Percentiles rank a stretch among this genome's conserved stretches.
These are phyloP conservation scores for Sebastes matsubarae DNA, from an alignment of 2,797 vertebrate species.

Conservation along the genomic window DNA sequence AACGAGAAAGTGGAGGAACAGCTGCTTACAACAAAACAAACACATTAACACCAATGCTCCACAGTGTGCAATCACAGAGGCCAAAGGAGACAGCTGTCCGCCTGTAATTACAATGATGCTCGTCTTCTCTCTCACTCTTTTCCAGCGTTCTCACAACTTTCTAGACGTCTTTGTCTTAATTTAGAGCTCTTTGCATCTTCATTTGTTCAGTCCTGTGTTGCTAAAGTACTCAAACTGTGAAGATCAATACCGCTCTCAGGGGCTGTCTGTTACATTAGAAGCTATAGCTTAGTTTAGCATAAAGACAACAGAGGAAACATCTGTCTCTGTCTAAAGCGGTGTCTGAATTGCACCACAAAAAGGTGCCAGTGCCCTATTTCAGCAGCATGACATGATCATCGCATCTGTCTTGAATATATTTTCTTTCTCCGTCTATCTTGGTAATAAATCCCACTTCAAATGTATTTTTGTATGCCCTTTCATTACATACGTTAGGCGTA, in stretches of 20 bases:
- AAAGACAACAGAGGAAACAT: background rate
- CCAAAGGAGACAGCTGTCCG: slow-evolving; percentile 71
- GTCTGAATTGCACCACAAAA: too few relatives aligned
- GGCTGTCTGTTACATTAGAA: background rate
- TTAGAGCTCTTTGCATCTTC: background rate
- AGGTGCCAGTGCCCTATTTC: too few relatives aligned
- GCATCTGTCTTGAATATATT: too few relatives aligned
- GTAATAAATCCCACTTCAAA: too few relatives aligned
- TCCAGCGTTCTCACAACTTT: slow-evolving; percentile 24
- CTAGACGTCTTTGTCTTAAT: slow-evolving; percentile 1
- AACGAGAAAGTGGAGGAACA: slow-evolving; percentile 68
- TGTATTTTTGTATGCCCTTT: too few relatives aligned
- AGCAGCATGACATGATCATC: too few relatives aligned
- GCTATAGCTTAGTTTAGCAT: background rate
- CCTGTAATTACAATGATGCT: slow-evolving; percentile 63
- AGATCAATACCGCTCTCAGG: background rate
- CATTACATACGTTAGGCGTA: too few relatives aligned
- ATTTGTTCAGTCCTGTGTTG: background rate
- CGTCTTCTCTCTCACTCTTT: slow-evolving; percentile 28
- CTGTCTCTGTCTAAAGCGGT: background rate
- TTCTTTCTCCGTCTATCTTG: too few relatives aligned
- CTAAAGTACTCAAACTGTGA: background rate
- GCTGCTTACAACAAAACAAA: slow-evolving; percentile 78
- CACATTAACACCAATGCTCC: slow-evolving; percentile 71
- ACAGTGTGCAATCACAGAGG: slow-evolving; percentile 66